Conservation (phyloP, 2,113 vertebrate species). For the Passer montanus region DNA sequence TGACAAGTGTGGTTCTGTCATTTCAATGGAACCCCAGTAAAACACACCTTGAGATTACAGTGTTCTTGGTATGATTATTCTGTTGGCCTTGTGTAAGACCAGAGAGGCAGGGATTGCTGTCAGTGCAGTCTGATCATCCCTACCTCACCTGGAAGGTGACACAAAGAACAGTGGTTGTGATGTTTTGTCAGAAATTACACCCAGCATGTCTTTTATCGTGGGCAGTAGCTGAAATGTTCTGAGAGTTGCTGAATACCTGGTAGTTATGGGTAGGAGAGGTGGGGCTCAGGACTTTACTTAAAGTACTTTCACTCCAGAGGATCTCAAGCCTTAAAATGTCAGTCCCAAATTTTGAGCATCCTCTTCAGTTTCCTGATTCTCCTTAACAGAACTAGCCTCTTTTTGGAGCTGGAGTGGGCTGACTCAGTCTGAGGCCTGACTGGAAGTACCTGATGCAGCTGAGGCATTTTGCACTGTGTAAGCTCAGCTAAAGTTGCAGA, state of each 20-base stretch:
- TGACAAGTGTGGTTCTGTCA: background rate
- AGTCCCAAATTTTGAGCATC: background rate
- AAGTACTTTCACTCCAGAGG: background rate
- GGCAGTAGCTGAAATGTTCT: background rate
- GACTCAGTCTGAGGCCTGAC: background rate
- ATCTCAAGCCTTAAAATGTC: background rate
- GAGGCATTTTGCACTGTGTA: background rate
- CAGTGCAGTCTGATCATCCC: background rate
- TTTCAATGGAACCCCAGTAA: background rate
- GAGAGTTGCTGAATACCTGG: background rate
- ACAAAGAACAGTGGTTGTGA: background rate
- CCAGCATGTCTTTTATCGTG: background rate
- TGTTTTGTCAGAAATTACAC: background rate
- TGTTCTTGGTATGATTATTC: background rate
- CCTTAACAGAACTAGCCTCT: background rate
- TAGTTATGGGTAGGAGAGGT: background rate
- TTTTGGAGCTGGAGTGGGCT: background rate
- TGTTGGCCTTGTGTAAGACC: background rate
- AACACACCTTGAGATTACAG: background rate
- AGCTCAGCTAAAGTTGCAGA: background rate
- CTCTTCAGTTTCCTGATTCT: background rate
- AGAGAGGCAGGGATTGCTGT: background rate
- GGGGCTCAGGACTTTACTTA: background rate
- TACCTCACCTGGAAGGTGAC: background rate
- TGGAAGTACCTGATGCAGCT: background rate